Percentiles rank a stretch among this genome's conserved stretches.
phyloP scores from a whole-genome alignment of 2,113 vertebrate species.

The Notothenia rossii region DNA sequence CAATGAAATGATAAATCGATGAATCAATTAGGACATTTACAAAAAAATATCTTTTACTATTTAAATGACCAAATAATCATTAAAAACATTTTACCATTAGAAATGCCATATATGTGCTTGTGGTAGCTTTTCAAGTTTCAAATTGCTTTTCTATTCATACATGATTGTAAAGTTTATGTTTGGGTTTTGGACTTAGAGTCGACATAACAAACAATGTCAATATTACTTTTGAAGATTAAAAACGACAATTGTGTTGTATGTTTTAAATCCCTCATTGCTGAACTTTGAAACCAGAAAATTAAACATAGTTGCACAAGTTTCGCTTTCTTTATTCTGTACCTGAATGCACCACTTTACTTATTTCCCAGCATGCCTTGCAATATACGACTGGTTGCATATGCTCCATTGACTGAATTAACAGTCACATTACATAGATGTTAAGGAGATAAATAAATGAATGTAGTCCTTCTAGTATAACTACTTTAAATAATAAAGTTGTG shows the following conservation, averaged over 20 bases:
- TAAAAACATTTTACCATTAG: not conserved
- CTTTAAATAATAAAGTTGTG: not conserved
- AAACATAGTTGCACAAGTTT: not conserved
- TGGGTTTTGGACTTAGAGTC: not conserved
- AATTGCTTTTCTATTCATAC: not conserved
- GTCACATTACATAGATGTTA: not conserved
- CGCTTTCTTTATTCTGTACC: not conserved
- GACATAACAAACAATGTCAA: not conserved
- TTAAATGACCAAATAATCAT: not conserved
- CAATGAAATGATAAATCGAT: not conserved
- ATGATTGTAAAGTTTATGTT: not conserved
- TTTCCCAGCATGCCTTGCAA: constrained; percentile 76
- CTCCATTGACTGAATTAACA: constrained; percentile 37
- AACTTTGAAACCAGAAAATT: not conserved
- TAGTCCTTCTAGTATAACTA: not conserved
- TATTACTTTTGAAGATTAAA: not conserved
- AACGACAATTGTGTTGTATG: not conserved
- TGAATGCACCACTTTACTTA: constrained; percentile 59
- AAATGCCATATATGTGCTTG: not conserved
- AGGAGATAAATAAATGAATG: not conserved
- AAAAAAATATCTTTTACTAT: too few relatives aligned
- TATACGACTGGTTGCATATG: constrained; percentile 27
- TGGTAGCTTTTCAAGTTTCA: not conserved
- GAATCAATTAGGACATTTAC: not conserved
- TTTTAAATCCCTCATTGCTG: not conserved